A percentile compares a stretch with the other conserved stretches of the same genome.
Conservation (phyloP, 2,113 vertebrate genomes). For the Pterophyllum scalare region DNA sequence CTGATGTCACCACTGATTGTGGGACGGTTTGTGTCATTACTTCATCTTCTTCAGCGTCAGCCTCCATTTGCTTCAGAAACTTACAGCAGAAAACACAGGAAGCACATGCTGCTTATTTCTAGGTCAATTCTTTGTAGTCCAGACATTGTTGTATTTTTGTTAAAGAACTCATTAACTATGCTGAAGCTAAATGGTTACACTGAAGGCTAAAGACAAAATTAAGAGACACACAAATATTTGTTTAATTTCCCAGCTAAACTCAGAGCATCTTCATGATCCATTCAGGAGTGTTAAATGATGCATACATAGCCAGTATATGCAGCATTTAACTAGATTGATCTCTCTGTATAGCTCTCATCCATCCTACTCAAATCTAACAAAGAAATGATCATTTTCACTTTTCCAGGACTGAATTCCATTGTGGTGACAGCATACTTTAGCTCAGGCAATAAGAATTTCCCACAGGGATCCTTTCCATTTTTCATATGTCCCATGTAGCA, state of each 20-base stretch:
- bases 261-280: background rate
- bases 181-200: background rate
- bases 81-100: background rate
- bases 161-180: background rate
- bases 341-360: background rate
- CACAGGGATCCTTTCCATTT: slow-evolving; percentile 24
- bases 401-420: background rate
- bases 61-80: background rate
- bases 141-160: background rate
- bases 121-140: background rate
- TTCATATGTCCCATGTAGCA: slow-evolving; percentile 22
- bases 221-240: background rate
- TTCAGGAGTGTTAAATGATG: background rate
- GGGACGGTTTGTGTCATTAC: background rate
- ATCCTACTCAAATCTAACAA: background rate
- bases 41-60: background rate
- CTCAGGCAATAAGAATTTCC: slow-evolving; percentile 21
- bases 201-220: background rate
- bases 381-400: slow-evolving; percentile 1
- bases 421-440: slow-evolving; percentile 28
- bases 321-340: background rate
- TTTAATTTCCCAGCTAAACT: background rate
- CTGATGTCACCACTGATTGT: background rate
- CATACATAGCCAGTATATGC: background rate
- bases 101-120: background rate